Evolutionary conservation across 2,797 vertebrate species (phyloP).

Genomic region (Pseudocheirus occidentalis): DNA sequence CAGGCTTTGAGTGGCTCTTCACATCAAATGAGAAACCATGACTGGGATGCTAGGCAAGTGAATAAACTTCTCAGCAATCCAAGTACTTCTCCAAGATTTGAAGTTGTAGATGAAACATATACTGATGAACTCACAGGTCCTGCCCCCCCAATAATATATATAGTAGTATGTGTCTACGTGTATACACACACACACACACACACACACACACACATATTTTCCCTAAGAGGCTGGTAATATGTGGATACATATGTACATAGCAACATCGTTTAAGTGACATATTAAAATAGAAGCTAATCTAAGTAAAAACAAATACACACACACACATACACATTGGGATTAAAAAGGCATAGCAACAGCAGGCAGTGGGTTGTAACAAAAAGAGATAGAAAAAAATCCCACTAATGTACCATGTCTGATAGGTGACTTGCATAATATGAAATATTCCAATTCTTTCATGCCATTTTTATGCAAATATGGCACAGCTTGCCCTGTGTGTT

Average conservation of each 20-base stretch:
- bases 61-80: neutral
- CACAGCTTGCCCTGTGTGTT: neutral
- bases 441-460: slow-evolving; percentile 12
- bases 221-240: neutral
- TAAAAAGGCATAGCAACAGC: neutral
- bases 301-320: neutral
- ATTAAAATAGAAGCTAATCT: neutral
- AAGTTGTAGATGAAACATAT: neutral
- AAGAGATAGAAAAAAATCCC: neutral
- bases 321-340: neutral
- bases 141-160: neutral
- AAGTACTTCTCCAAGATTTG: neutral
- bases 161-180: neutral
- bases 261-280: neutral
- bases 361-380: neutral
- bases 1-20: neutral
- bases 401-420: neutral
- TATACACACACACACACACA: neutral
- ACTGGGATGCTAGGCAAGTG: neutral
- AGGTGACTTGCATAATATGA: slow-evolving; percentile 15
- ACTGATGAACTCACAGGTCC: neutral
- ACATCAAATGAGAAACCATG: neutral
- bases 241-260: neutral
- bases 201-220: neutral
- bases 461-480: slow-evolving; percentile 1